Evolutionary conservation across 2,888 invertebrate species (phyloP), one percentile per base, ranked within the genome.

Genomic region (Pimpla rufipes): DNA sequence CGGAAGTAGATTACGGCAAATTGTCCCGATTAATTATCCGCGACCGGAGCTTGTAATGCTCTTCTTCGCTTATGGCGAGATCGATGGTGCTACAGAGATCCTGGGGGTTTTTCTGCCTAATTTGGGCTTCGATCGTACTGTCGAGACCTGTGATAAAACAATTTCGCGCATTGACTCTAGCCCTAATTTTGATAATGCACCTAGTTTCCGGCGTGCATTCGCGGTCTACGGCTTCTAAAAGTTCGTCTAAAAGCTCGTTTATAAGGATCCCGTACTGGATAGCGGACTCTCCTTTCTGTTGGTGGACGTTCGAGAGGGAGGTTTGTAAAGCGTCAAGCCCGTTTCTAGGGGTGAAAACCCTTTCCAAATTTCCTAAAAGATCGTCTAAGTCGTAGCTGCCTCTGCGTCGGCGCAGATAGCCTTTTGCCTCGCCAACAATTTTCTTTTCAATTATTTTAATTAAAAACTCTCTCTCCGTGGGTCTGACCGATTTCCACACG

Each of bases 1-100:
- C 70, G 23, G 40, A 81, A 76, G 11, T 81, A 52, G 13, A 16
- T 50, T 10, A 76, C 70, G 3, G 70, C 80, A 42, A 70, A 81
- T 11, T 13, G n/a, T n/a, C n/a, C n/a, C n/a, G n/a, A n/a, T n/a
- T n/a, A 10, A 52, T 18, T 21, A 70, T 59, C 3, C 23, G 59
- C 21, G 18, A 16, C 6, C 45, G 45, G 35, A 62, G 57, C 16
- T 23, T 59, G 47, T 37, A 40, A 16, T 67, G 47, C n/a, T 42
- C 57, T 16, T 57, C 80, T 4, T 75, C 67, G 13, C 35, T 40
- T 13, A 67, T 13, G 10, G 73, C 79, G 6, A 45, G 8, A 16
- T 45, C 59, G 23, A 73, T 70, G 18, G 47, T 50, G 4, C 40
- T 11, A n/a, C 64, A 66, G 10, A 62, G 11, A 11, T 52, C 59